Percentiles rank a stretch among this genome's conserved stretches.
Evolutionary conservation across 2,888 invertebrate species (phyloP).

Genomic region (Frankliniella intonsa): DNA sequence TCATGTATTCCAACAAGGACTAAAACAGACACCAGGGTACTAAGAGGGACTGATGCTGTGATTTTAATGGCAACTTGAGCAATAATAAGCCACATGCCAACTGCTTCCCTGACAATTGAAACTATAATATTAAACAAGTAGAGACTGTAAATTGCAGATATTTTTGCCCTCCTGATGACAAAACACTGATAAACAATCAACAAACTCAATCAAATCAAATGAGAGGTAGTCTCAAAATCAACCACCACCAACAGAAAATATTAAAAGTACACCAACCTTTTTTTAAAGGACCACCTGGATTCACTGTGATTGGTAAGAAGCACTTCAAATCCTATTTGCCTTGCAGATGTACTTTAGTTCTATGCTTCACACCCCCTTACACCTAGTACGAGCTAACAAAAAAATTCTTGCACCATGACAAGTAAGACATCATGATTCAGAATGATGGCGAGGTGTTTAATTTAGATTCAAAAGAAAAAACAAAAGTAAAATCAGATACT

Average conservation of each 20-base stretch:
- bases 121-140: background rate
- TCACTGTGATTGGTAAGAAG: background rate
- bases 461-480: background rate
- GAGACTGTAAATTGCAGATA: background rate
- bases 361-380: background rate
- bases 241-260: conserved; percentile 13
- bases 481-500: no score
- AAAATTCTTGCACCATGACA: background rate
- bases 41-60: no score
- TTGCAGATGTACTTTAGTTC: background rate
- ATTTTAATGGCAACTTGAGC: no score
- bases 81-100: no score
- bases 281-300: background rate
- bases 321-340: background rate
- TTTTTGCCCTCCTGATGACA: background rate
- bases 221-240: background rate
- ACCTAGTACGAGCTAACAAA: background rate
- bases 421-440: background rate
- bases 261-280: background rate
- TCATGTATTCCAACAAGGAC: no score
- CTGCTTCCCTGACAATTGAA: background rate
- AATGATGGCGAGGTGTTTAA: background rate
- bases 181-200: background rate
- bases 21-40: no score
- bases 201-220: background rate